Percentiles rank a stretch among this genome's conserved stretches.
These are phyloP conservation scores for Volucella bombylans DNA, from an alignment of 2,888 invertebrate genomes.

Conservation along the genomic window DNA sequence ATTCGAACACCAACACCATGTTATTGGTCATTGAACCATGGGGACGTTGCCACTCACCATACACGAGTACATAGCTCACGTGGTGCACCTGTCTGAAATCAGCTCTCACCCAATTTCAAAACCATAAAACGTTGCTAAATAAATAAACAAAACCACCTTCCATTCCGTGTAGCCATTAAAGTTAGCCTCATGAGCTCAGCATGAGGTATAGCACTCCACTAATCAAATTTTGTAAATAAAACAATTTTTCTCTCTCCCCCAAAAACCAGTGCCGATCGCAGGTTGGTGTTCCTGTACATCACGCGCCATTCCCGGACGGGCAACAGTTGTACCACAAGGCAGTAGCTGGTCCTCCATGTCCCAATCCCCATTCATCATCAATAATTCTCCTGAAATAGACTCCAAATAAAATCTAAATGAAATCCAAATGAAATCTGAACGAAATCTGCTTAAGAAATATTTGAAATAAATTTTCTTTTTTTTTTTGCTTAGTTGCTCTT, in stretches of 20 bases:
- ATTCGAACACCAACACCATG: background rate
- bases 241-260: slow-evolving; percentile 54
- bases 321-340: slow-evolving; percentile 42
- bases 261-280: slow-evolving; percentile 24
- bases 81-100: slow-evolving; percentile 55
- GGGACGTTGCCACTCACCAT: background rate
- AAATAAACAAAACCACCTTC: slow-evolving; percentile 54
- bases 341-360: slow-evolving; percentile 1
- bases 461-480: slow-evolving; percentile 60
- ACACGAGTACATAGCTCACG: background rate
- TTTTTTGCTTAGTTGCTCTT: background rate
- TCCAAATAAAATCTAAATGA: slow-evolving; percentile 20
- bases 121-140: slow-evolving; percentile 49
- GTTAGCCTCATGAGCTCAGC: slow-evolving; percentile 33
- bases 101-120: slow-evolving; percentile 55
- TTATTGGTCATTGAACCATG: slow-evolving; percentile 40
- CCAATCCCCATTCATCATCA: slow-evolving; percentile 30
- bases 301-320: slow-evolving; percentile 6
- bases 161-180: slow-evolving; percentile 21
- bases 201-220: slow-evolving; percentile 47
- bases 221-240: slow-evolving; percentile 72
- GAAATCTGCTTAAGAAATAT: slow-evolving; percentile 66
- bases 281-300: slow-evolving; percentile 52
- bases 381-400: slow-evolving; percentile 67
- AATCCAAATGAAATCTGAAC: slow-evolving; percentile 60